Base-by-base conservation (phyloP, 2,797 vertebrate species). In the Atherinosoma microstoma region DNA sequence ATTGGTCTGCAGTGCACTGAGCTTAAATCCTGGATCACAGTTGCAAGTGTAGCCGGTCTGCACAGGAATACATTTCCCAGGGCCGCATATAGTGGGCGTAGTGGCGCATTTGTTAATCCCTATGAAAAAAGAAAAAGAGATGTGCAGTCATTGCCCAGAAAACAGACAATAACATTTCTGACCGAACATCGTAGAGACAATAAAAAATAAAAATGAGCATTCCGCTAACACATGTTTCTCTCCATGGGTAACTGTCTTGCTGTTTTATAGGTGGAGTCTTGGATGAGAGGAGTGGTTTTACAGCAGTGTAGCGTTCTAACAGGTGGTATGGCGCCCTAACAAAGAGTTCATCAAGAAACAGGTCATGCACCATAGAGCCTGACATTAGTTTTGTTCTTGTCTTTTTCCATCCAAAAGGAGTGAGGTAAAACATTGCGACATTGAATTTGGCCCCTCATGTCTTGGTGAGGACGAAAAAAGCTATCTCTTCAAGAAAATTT, bases 31-130 rank as follows among this genome's bases (percentile, higher is more conserved):
- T 0, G 90, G 89, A 65, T 94, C 93, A 63, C 97, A 98, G 70
- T 92, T 47, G 76, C 97, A 98, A 78, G 90, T 96, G 87, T 98
- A 96, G 63, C 96, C 96, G 0, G 93, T 95, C 2, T 94, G 92
- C 69, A 96, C 93, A 32, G 92, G 92, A 82, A 97, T 83, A 2
- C 97, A 98, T 70, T 82, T 83, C 1, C 97, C 97, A 0, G 70
- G 94, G 67, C 97, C 96, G 5, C 97, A 98, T 86, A 96, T 92
- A 67, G 89, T 74, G 0, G 96, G 90, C 18, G 92, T 83, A 70
- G 88, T 73, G 24, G 92, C 89, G 78, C 97, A 98, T 82, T 88
- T 78, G 73, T 95, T 89, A n/a, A 87, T 71, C 42, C 80, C 96
- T 97, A 42, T 32, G 58, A 77, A 72, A 80, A 76, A 70, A 18